Base-by-base conservation (phyloP, 2,888 invertebrate genomes). In the Proisotoma minuta region DNA sequence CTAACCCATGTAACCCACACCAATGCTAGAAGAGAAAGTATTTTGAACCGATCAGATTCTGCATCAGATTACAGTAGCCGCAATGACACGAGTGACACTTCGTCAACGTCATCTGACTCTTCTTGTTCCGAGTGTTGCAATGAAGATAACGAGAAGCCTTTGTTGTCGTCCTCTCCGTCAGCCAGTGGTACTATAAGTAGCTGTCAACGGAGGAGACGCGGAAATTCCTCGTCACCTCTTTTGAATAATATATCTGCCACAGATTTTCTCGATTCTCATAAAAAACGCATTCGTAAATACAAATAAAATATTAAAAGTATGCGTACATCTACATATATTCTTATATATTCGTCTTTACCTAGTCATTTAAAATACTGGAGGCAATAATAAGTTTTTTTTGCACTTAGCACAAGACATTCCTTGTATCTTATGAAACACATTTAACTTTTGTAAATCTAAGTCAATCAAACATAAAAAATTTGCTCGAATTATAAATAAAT, bases 51-150 rank as follows among this genome's bases (percentile, higher is more conserved):
- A 28, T 67, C 68, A 2, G 69, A 71, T 52, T 43, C 43, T 20
- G 5, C 5, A 18, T 69, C 69, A n/a, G 62, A 63, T 47, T 62
- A 65, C 34, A 69, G 67, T 18, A 70, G 70, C 53, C 59, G 72
- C 18, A 67, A 62, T 52, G 70, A 72, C 34, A 60, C 63, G 3
- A 70, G 68, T 49, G 70, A 70, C 50, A 67, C 58, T 20, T 62
- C 67, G 2, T 43, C 10, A 15, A 43, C 43, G 10, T 43, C 18
- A 5, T 43, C 43, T n/a, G 15, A 20, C 20, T 56, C 39, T 22
- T 43, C 43, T 4, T 43, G 43, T 20, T 43, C 43, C 5, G 43
- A 43, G 18, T 43, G 43, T n/a, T 5, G 18, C 43, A 34, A 34
- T 8, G 15, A 15, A 10, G 34, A 34, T 15, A 34, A 34, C 18